Evolutionary conservation across 2,113 vertebrate genomes (phyloP).

Genomic region (Cichladusa arquata): DNA sequence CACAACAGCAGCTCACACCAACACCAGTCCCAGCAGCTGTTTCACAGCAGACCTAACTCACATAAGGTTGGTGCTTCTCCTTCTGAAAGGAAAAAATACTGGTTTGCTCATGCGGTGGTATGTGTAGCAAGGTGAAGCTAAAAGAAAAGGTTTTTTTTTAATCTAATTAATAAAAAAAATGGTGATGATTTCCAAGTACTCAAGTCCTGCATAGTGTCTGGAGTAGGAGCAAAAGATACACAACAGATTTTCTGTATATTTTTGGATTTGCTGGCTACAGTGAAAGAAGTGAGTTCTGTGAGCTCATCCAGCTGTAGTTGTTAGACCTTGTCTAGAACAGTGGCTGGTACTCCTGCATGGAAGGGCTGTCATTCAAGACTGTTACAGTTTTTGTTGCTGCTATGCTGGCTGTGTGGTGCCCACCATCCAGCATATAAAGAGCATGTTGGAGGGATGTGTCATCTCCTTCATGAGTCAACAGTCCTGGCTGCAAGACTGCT

Average conservation of each 20-base stretch:
- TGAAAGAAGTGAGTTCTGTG: neutral
- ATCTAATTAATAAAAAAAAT: neutral
- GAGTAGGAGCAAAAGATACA: neutral
- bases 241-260: neutral
- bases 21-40: slow-evolving; percentile 72
- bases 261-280: neutral
- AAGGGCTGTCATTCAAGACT: neutral
- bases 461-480: neutral
- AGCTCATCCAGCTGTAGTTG: neutral
- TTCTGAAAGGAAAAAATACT: neutral
- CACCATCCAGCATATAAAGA: neutral
- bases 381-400: neutral
- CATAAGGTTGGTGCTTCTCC: slow-evolving; percentile 79
- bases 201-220: neutral
- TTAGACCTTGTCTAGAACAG: neutral
- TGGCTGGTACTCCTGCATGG: neutral
- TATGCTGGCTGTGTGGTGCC: neutral
- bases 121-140: neutral
- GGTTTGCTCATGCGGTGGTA: neutral
- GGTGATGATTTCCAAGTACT: neutral
- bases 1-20: slow-evolving; percentile 85
- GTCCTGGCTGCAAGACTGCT: neutral
- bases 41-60: slow-evolving; percentile 72
- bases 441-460: neutral
- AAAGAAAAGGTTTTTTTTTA: neutral